These are phyloP conservation scores for Antheraea assamensis DNA, from an alignment of 2,888 invertebrate genomes.

Conservation along the genomic window DNA sequence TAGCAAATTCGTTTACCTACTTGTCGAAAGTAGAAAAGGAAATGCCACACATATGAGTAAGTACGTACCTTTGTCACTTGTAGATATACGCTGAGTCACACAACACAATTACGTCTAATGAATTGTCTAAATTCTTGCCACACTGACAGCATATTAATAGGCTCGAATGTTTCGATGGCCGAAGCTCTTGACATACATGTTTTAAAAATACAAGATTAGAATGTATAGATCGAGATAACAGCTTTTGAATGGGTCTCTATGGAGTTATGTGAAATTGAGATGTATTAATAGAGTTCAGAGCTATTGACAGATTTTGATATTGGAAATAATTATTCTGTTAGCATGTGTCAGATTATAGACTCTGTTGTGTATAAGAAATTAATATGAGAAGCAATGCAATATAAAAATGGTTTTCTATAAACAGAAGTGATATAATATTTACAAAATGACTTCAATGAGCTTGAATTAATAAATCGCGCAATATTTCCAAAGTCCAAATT, in stretches of 20 bases:
- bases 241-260: constrained; percentile 16
- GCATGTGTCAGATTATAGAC: not conserved
- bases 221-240: constrained; percentile 17
- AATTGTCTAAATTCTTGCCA: constrained; percentile 72
- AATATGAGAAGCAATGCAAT: too few relatives aligned
- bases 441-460: not conserved
- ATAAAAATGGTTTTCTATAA: too few relatives aligned
- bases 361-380: not conserved
- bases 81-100: constrained; percentile 62
- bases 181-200: constrained; percentile 13
- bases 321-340: constrained; percentile 11
- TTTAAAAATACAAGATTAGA: constrained; percentile 22
- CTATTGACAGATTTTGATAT: constrained; percentile 2
- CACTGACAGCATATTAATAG: constrained; percentile 66
- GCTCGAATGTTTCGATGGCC: constrained; percentile 22
- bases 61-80: constrained; percentile 24
- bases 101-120: constrained; percentile 74
- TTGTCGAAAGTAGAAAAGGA: constrained; percentile 32
- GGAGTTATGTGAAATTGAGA: constrained; percentile 13
- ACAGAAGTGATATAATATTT: not conserved
- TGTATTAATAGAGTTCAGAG: not conserved
- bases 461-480: too few relatives aligned
- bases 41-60: constrained; percentile 41
- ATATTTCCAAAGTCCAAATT: too few relatives aligned
- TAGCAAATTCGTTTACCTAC: constrained; percentile 21